Conservation (phyloP, 2,797 vertebrate species). For the Otolemur crassicaudatus region DNA sequence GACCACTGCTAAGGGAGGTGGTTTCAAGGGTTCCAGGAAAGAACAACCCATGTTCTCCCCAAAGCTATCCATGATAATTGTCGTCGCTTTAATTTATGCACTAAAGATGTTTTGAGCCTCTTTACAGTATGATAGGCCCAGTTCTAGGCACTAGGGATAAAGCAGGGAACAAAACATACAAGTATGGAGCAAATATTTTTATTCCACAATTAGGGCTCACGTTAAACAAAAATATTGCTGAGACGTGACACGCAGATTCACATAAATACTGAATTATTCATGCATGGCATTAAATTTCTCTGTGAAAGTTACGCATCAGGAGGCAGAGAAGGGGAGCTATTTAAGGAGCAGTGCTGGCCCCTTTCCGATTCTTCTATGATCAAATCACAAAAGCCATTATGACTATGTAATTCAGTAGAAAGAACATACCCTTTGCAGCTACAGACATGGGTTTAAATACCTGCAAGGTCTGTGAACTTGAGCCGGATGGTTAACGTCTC, state of each 20-base stretch:
- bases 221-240: conserved; percentile 67
- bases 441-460: background rate
- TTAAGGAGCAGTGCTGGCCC: background rate
- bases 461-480: conserved; percentile 51
- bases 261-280: conserved; percentile 76
- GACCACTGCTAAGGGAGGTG: background rate
- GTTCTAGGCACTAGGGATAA: background rate
- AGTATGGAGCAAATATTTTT: conserved; percentile 2
- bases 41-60: background rate
- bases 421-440: background rate
- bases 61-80: background rate
- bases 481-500: conserved; percentile 61
- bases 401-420: conserved; percentile 3
- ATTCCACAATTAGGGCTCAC: conserved; percentile 34
- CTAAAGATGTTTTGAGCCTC: background rate
- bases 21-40: background rate
- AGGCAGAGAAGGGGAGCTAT: background rate
- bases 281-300: conserved; percentile 40
- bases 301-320: background rate
- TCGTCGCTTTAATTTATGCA: background rate
- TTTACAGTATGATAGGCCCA: background rate
- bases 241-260: conserved; percentile 46
- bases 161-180: conserved; percentile 25
- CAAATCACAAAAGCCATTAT: conserved; percentile 27
- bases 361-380: background rate